Conservation (phyloP, 1,140 invertebrate genomes). For the Ctenoplectra terminalis region DNA sequence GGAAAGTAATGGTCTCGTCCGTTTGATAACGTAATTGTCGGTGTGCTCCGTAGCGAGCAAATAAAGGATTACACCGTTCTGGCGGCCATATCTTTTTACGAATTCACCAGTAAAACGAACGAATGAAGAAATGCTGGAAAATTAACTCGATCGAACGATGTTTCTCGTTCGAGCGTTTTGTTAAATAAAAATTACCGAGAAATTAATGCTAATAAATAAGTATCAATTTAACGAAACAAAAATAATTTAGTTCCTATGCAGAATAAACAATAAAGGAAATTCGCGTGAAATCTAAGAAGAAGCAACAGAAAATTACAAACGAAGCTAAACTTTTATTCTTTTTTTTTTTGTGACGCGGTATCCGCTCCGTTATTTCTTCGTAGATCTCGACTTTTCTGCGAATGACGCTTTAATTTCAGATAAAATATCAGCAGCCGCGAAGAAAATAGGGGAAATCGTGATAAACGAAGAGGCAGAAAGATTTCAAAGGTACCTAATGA, state of each 20-base stretch:
- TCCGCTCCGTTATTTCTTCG: not conserved
- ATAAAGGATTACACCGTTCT: conserved; percentile 23
- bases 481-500: conserved; percentile 52
- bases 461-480: not conserved
- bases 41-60: not conserved
- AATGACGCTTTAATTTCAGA: conserved; percentile 41
- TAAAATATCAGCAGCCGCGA: conserved; percentile 48
- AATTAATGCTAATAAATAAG: too few relatives aligned
- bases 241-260: too few relatives aligned
- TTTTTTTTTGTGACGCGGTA: too few relatives aligned
- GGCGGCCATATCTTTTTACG: not conserved
- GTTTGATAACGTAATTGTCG: conserved; percentile 51
- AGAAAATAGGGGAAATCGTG: conserved; percentile 20
- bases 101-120: not conserved
- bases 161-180: not conserved
- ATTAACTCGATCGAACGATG: not conserved
- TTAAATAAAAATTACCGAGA: not conserved
- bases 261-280: too few relatives aligned
- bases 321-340: too few relatives aligned
- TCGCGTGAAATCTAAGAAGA: too few relatives aligned
- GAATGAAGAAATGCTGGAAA: not conserved
- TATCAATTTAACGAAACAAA: too few relatives aligned
- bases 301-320: too few relatives aligned
- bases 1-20: conserved; percentile 32
- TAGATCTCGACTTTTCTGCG: not conserved